Percentiles rank a stretch among this genome's conserved stretches.
Conservation (phyloP, 2,113 vertebrate species). For the Eptesicus fuscus region DNA sequence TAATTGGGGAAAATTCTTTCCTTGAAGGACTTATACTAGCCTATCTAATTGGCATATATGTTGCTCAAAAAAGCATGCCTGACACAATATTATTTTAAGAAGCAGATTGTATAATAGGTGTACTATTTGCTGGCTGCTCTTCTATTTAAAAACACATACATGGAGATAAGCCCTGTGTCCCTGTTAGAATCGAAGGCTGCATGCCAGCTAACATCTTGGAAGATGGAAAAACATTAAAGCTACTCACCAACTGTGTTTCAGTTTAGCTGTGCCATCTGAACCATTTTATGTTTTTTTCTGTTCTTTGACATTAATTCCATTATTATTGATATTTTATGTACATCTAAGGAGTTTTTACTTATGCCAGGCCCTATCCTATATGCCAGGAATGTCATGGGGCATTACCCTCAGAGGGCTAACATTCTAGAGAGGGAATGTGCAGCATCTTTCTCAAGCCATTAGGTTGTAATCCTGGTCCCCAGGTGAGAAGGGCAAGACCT, state of each 20-base stretch:
- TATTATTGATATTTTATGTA: not conserved
- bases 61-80: constrained; percentile 14
- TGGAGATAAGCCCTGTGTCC: not conserved
- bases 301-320: not conserved
- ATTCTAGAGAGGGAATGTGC: not conserved
- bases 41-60: constrained; percentile 42
- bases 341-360: not conserved
- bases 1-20: constrained; percentile 43
- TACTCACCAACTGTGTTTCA: not conserved
- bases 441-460: not conserved
- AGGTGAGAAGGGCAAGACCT: not conserved
- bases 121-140: not conserved
- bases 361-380: not conserved
- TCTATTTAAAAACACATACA: not conserved
- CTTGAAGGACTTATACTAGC: not conserved
- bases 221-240: not conserved
- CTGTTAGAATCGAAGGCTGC: not conserved
- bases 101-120: constrained; percentile 4
- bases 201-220: not conserved
- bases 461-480: not conserved
- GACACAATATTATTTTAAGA: constrained; percentile 6
- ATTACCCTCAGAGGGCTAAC: not conserved
- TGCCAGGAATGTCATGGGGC: rapidly evolving
- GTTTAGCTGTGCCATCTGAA: not conserved
- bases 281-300: not conserved